A percentile compares a stretch with the other conserved stretches of the same genome.
Evolutionary conservation across 2,888 invertebrate species (phyloP).

Genomic region (Rhogogaster chlorosoma): DNA sequence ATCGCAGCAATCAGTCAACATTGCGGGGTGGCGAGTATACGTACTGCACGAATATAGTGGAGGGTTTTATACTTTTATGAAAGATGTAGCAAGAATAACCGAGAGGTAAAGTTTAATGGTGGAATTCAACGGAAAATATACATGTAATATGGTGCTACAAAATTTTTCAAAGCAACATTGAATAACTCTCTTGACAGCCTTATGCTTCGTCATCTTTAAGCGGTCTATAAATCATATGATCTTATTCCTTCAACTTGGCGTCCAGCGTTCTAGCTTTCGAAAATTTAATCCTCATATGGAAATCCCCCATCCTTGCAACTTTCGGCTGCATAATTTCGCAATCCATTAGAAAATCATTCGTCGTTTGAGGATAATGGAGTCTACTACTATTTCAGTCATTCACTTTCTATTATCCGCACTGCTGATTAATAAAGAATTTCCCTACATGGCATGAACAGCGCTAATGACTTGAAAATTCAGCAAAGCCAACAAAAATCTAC

Average conservation of each 20-base stretch:
- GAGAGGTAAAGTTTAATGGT: neutral
- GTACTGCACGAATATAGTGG: neutral
- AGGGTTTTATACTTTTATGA: neutral
- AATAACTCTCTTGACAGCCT: neutral
- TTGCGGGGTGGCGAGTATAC: neutral
- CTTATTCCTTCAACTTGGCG: neutral
- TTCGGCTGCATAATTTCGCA: neutral
- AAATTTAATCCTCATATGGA: neutral
- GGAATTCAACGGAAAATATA: neutral
- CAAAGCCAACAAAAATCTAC: neutral
- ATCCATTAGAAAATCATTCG: neutral
- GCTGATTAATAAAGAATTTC: neutral
- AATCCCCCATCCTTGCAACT: neutral
- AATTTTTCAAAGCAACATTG: neutral
- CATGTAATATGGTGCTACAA: neutral
- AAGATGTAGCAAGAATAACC: neutral
- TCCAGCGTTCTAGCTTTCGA: neutral
- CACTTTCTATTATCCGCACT: neutral
- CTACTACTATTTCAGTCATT: neutral
- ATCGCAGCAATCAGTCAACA: neutral
- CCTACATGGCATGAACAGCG: too few species aligned
- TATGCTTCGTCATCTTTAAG: neutral
- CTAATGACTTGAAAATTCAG: neutral
- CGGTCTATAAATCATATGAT: neutral
- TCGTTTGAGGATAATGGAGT: neutral